Percentiles rank a stretch among this genome's conserved stretches.
These are phyloP conservation scores for Cyprinella venusta DNA, from an alignment of 2,797 vertebrate species.

Conservation along the genomic window DNA sequence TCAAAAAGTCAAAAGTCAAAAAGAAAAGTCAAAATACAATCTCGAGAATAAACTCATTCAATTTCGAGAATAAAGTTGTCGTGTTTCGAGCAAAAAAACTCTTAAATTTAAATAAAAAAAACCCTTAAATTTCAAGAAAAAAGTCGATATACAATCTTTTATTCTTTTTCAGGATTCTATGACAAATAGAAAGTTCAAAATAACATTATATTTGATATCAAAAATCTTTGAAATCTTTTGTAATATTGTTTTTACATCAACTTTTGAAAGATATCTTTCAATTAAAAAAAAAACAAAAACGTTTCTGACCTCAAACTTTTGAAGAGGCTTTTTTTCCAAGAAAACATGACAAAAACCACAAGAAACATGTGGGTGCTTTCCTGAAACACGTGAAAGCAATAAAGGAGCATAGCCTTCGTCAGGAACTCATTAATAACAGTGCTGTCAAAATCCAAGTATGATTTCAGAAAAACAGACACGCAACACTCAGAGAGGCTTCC, in stretches of 20 bases:
- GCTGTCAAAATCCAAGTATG: constrained; percentile 61
- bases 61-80: too few relatives aligned
- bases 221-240: neutral
- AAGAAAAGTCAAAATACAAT: too few relatives aligned
- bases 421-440: constrained; percentile 56
- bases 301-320: neutral
- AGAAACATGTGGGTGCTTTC: neutral
- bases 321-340: neutral
- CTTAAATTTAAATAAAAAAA: too few relatives aligned
- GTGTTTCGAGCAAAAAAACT: too few relatives aligned
- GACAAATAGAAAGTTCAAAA: neutral
- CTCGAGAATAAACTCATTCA: too few relatives aligned
- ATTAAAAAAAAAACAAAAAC: neutral
- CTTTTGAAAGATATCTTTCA: neutral
- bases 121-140: too few relatives aligned
- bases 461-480: constrained; percentile 49
- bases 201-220: neutral
- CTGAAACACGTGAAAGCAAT: constrained; percentile 40
- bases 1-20: too few relatives aligned
- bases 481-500: constrained; percentile 47
- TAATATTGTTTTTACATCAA: neutral
- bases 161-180: neutral
- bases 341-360: neutral
- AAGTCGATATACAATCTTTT: too few relatives aligned
- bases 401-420: constrained; percentile 39